Evolutionary conservation across 2,888 invertebrate species (phyloP).

Genomic region (Teleogryllus oceanicus): DNA sequence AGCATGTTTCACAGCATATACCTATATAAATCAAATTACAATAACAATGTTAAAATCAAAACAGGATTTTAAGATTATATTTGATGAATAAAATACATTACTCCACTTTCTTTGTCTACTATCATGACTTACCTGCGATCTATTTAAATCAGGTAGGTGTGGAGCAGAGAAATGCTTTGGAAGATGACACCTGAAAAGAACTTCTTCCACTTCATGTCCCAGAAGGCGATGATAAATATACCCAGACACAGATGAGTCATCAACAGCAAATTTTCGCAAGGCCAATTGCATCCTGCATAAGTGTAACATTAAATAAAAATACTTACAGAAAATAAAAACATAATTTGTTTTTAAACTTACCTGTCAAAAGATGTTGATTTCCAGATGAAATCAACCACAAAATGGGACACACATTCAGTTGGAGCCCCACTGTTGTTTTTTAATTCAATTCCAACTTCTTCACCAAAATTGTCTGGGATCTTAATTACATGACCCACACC

Average conservation of each 20-base stretch:
- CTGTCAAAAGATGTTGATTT: slow-evolving; percentile 97
- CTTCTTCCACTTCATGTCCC: slow-evolving; percentile 92
- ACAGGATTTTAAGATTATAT: too few relatives aligned
- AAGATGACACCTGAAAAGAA: slow-evolving; percentile 82
- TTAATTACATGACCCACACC: slow-evolving; percentile 97
- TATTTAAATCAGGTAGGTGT: slow-evolving; percentile 94
- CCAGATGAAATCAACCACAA: slow-evolving; percentile 98
- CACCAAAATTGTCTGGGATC: slow-evolving; percentile 92
- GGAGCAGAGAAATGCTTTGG: slow-evolving; percentile 98
- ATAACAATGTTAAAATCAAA: background rate
- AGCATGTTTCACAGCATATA: slow-evolving; percentile 97
- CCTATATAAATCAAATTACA: slow-evolving; percentile 49
- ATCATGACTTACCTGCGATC: slow-evolving; percentile 68
- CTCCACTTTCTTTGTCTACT: background rate
- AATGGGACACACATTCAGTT: slow-evolving; percentile 89
- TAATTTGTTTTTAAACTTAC: slow-evolving; percentile 48
- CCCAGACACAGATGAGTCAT: slow-evolving; percentile 92
- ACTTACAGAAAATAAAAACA: too few relatives aligned
- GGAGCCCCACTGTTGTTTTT: slow-evolving; percentile 91
- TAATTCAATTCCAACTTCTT: slow-evolving; percentile 95
- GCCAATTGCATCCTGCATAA: slow-evolving; percentile 86
- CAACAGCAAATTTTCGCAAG: slow-evolving; percentile 90
- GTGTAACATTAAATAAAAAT: slow-evolving; percentile 22
- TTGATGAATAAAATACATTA: too few relatives aligned
- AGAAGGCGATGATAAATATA: slow-evolving; percentile 96